Base-by-base conservation (phyloP, 2,797 vertebrate genomes). In the Pitangus sulphuratus region DNA sequence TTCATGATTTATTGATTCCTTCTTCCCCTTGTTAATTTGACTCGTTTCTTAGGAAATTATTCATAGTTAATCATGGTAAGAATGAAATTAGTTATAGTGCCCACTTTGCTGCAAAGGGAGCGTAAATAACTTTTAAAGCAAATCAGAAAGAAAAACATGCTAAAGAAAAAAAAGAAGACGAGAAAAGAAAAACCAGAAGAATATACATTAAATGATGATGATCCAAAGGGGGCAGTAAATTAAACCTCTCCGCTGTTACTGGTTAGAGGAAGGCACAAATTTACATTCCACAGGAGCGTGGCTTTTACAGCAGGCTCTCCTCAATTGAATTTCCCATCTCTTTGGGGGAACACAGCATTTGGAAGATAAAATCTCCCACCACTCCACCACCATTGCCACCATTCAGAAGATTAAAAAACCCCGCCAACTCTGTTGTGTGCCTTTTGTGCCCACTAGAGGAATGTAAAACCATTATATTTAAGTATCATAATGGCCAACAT, bases 391-490 rank as follows among this genome's bases (percentile, higher is more conserved):
- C 77, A 72, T 90, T 37, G 84, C 95, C 95, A 96, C 95, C 91
- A 96, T 96, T 94, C 84, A 68, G 93, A 94, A 95, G 97, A 97
- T 96, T 95, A 97, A 97, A 98, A 97, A 96, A 94, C 91, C 91
- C 90, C 94, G 89, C 94, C 96, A 95, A 95, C 86, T 93, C 97
- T 97, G 97, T 92, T 97, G 96, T 98, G 96, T 79, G 82, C 94
- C 95, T 97, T 97, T 97, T 98, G 97, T 97, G 90, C 97, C 96
- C 98, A 97, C 97, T 96, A 93, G 98, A 98, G 98, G 97, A 98
- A 98, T 97, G 97, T 98, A 98, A 98, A 98, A 98, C 97, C 98
- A 98, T 98, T 98, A 98, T 97, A 97, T 98, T 98, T 98, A 98
- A 98, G 97, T 96, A 98, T 98, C 97, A 98, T 98, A 98, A 98